Conservation (phyloP, 2,113 vertebrate genomes). For the Gadus macrocephalus region DNA sequence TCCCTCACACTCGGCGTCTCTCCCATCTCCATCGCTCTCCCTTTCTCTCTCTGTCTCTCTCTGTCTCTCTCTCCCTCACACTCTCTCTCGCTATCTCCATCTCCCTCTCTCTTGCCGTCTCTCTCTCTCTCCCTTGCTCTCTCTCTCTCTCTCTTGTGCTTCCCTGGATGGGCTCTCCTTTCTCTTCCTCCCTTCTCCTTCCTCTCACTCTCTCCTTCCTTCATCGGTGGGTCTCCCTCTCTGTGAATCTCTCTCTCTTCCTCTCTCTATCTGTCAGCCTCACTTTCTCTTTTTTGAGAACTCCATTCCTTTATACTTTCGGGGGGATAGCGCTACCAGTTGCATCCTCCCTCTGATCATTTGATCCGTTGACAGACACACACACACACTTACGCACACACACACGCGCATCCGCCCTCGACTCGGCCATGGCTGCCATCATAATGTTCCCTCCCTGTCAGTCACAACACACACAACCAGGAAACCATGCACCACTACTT, state of each 20-base stretch:
- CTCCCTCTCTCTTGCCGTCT: constrained; percentile 24
- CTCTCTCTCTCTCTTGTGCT: no score
- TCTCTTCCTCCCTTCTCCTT: constrained; percentile 30
- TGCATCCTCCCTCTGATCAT: constrained; percentile 5
- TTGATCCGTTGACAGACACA: no score
- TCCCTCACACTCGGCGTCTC: constrained; percentile 14
- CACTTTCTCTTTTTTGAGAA: constrained; percentile 32
- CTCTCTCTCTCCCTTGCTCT: constrained; percentile 28
- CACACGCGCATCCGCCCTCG: no score
- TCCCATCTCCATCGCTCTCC: constrained; percentile 41
- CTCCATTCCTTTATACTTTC: constrained; percentile 54
- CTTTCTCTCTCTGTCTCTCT: constrained; percentile 29
- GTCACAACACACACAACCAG: no score
- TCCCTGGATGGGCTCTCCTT: neutral
- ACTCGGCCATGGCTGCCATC: no score
- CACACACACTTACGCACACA: no score
- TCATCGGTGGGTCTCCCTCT: neutral
- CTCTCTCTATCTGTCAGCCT: constrained; percentile 27
- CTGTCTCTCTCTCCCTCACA: constrained; percentile 15
- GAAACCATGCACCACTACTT: no score
- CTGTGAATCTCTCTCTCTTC: constrained; percentile 29
- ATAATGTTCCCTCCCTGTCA: no score
- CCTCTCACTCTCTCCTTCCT: no score
- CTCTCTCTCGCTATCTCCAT: constrained; percentile 26
- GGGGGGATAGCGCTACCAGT: constrained; percentile 36